Base-by-base conservation (phyloP, 2,113 vertebrate genomes). In the Syrmaticus mikado region DNA sequence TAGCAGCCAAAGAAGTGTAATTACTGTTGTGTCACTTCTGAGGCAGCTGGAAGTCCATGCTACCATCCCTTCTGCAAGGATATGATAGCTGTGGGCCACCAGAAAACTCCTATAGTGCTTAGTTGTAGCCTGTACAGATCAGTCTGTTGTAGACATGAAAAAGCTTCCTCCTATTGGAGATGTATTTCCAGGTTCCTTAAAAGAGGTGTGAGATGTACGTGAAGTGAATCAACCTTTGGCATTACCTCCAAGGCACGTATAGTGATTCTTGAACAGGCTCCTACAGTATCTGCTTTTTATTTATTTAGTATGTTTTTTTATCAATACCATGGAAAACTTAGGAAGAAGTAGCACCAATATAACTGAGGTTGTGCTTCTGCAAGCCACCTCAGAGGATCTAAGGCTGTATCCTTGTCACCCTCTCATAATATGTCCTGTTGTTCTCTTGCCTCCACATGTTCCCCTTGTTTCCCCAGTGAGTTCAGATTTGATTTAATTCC, bases 1-100 rank as follows among this genome's bases (percentile, higher is more conserved):
- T n/a, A 65, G 30, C 32, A 80, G 43, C 21, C 6, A 75, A 78
- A 74, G 24, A 11, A 53, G 11, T 0, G 0, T 14, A 17, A 17
- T 74, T 40, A 13, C 25, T 83, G 11, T 61, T 68, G 34, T 57
- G 48, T 30, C n/a, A 10, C 21, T 72, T 68, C 46, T 28, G 28
- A 73, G 73, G 66, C 22, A 50, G 28, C 28, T 50, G 32, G 28
- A 28, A 22, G 38, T 50, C 34, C 34, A 5, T 41, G 34, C 24
- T 61, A 17, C 65, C 40, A 3, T 8, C 11, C 18, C 25, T 55
- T 34, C n/a, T 36, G 5, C 10, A 13, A 22, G 10, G 20, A 19
- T 67, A 8, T 34, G 13, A 0, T 1, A 64, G 16, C 27, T 72
- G 27, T 45, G 46, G 66, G 17, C 2, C 8, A 1, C 8, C 32